Percentiles rank a stretch among this genome's conserved stretches.
phyloP scores from a whole-genome alignment of 2,888 invertebrate species.

The Sinelater perroti region DNA sequence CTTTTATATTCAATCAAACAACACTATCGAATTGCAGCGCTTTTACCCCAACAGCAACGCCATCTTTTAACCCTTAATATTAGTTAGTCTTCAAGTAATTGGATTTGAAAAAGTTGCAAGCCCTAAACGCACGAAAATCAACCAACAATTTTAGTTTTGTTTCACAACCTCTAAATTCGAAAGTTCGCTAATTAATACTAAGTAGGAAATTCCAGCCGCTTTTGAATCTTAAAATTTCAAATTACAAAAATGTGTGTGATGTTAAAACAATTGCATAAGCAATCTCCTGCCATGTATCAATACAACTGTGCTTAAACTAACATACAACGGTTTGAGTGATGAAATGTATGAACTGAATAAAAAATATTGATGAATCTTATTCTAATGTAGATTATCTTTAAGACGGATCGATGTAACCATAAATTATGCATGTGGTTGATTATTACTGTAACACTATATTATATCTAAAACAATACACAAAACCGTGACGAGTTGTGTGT shows the following conservation, averaged over 20 bases:
- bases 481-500: not conserved
- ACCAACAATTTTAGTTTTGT: not conserved
- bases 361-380: not conserved
- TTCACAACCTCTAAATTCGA: conserved; percentile 2
- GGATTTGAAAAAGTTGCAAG: conserved; percentile 1
- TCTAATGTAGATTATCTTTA: not conserved
- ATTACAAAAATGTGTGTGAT: no score
- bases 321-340: not conserved
- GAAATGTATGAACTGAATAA: not conserved
- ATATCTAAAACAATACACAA: not conserved
- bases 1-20: no score
- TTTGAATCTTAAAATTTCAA: not conserved
- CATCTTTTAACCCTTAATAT: conserved; percentile 15
- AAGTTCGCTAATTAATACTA: conserved; percentile 9
- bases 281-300: conserved; percentile 2
- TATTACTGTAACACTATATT: not conserved
- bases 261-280: not conserved
- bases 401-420: not conserved
- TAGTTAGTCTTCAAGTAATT: conserved; percentile 12
- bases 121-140: not conserved
- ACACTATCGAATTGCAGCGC: not conserved
- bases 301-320: not conserved
- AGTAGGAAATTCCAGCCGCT: not conserved
- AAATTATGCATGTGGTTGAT: not conserved
- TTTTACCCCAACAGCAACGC: conserved; percentile 9